Base-by-base conservation (phyloP, 2,888 invertebrate species). In the Drosophila siamana region DNA sequence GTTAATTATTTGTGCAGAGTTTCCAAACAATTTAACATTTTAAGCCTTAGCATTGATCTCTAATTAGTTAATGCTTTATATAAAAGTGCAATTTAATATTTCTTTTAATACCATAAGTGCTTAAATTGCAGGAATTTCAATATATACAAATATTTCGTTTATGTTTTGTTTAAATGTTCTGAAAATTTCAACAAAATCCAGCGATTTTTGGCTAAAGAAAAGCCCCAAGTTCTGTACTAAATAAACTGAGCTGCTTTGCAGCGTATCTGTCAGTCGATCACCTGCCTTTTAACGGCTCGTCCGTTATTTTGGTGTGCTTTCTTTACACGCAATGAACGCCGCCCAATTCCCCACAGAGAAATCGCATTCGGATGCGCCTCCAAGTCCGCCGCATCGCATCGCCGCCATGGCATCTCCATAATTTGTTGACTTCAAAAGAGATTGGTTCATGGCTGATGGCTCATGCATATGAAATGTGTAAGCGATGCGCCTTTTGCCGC, bases 381-480 rank as follows among this genome's bases (percentile, higher is more conserved):
- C 46, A 16, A 13, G 28, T 38, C 30, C 3, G n/a, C n/a, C n/a
- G n/a, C 28, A 28, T 24, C 26, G 30, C 46, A 15, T 36, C 43
- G 47, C 66, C 33, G 51, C 38, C 47, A 26, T 36, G 51, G 44
- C 63, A 54, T 63, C 50, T 55, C 33, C 69, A 74, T 74, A 74
- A 74, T 74, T 73, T 56, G 61, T 55, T 38, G 62, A 83, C 85
- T 66, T 83, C 83, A 83, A 83, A 84, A 74, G 74, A 77, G 63
- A 77, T 74, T 77, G 77, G 78, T 78, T 74, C 70, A 73, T 77
- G 70, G 76, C 73, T 69, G 74, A 67, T 75, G 74, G 62, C 71
- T 70, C 76, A 78, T 74, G 84, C 81, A 74, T 83, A 74, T 70
- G 55, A 78, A 83, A 77, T 67, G 69, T 76, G 69, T 67, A 76